Percentiles rank a stretch among this genome's conserved stretches.
Conservation (phyloP, 2,797 vertebrate species). For the Tadarida brasiliensis region DNA sequence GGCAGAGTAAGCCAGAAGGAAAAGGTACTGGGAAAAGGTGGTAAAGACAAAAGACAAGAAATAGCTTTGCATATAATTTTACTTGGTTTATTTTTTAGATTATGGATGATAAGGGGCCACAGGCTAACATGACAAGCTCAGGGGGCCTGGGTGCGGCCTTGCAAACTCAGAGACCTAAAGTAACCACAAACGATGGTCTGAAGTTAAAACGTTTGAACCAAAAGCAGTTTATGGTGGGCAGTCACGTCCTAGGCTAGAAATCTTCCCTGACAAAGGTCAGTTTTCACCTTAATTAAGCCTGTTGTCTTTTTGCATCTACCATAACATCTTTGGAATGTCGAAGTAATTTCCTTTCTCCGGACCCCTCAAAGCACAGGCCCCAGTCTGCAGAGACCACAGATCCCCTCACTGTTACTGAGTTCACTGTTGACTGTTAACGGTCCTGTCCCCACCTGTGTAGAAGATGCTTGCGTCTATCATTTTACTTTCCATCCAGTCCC, state of each 20-base stretch:
- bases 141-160: background rate
- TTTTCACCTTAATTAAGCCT: background rate
- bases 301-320: background rate
- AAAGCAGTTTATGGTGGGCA: background rate
- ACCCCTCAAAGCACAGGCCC: background rate
- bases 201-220: background rate
- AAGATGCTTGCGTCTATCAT: background rate
- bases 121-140: background rate
- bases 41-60: background rate
- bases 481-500: background rate
- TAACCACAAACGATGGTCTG: background rate
- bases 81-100: background rate
- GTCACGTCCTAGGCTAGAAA: background rate
- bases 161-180: background rate
- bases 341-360: background rate
- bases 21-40: background rate
- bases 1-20: background rate
- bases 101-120: background rate
- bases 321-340: background rate
- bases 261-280: background rate
- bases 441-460: background rate
- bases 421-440: background rate
- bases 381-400: background rate
- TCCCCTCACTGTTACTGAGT: background rate
- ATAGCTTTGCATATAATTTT: background rate